A percentile compares a stretch with the other conserved stretches of the same genome.
phyloP scores from a whole-genome alignment of 1,140 invertebrate species.

The Ericerus pela region DNA sequence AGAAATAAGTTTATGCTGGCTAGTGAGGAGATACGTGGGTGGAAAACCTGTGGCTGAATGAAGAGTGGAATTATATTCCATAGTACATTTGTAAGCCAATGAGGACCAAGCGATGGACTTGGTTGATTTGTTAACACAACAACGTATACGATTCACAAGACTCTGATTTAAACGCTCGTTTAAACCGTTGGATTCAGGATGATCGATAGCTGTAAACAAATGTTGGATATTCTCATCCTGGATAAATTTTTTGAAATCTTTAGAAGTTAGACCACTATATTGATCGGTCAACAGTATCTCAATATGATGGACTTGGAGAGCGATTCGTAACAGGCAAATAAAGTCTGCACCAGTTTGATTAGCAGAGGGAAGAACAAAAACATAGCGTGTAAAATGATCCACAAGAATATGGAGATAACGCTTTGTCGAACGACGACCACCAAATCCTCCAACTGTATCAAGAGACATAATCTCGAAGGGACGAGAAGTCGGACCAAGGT shows the following conservation, averaged over 20 bases:
- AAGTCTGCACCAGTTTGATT: conserved; percentile 11
- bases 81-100: conserved; percentile 17
- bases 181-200: conserved; percentile 19
- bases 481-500: conserved; percentile 28
- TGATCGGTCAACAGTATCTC: conserved; percentile 27
- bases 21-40: too few relatives aligned
- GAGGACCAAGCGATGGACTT: conserved; percentile 18
- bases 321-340: conserved; percentile 10
- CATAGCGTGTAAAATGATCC: conserved; percentile 21
- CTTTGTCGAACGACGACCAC: conserved; percentile 20
- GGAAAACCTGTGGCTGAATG: conserved; percentile 17
- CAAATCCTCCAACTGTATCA: too few relatives aligned
- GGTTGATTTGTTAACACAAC: conserved; percentile 17
- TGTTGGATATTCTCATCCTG: conserved; percentile 13
- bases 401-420: too few relatives aligned
- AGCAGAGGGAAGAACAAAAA: conserved; percentile 17
- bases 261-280: conserved; percentile 29
- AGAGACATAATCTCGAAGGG: too few relatives aligned
- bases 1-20: too few relatives aligned
- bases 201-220: conserved; percentile 18
- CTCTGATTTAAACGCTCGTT: conserved; percentile 19
- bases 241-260: conserved; percentile 22
- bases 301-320: conserved; percentile 26
- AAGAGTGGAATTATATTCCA: conserved; percentile 18
- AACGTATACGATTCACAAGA: conserved; percentile 18